Percentiles rank a stretch among this genome's conserved stretches.
These are phyloP conservation scores for Pedicia rivosa DNA, from an alignment of 2,888 invertebrate species.

Conservation along the genomic window DNA sequence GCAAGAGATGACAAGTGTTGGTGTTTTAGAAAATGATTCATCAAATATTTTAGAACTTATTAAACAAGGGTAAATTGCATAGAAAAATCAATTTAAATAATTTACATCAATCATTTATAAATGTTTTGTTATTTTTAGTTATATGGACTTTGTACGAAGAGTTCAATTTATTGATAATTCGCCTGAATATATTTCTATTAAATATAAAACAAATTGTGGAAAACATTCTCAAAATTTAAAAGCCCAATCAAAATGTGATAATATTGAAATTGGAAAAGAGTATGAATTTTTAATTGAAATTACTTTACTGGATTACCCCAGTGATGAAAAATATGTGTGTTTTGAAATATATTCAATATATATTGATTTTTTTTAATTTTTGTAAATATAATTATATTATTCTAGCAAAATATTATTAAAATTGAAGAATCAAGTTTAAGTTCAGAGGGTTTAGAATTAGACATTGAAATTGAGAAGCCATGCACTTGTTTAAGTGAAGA, in stretches of 20 bases:
- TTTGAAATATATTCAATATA: no score
- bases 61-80: no score
- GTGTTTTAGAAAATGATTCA: constrained; percentile 63
- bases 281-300: constrained; percentile 47
- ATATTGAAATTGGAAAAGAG: constrained; percentile 42
- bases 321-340: constrained; percentile 32
- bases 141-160: constrained; percentile 51
- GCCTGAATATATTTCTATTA: constrained; percentile 42
- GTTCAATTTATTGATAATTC: constrained; percentile 47
- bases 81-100: no score
- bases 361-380: constrained; percentile 6
- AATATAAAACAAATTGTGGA: constrained; percentile 58
- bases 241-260: constrained; percentile 40
- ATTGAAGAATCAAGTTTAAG: constrained; percentile 66
- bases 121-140: constrained; percentile 27
- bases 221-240: constrained; percentile 32
- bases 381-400: constrained; percentile 12
- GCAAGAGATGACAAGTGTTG: constrained; percentile 57
- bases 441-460: constrained; percentile 48
- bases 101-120: not conserved
- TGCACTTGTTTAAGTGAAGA: constrained; percentile 40
- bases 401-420: constrained; percentile 33
- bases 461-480: constrained; percentile 57
- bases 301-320: constrained; percentile 38
- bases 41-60: constrained; percentile 75